These are phyloP conservation scores for Drosophila robusta DNA, from an alignment of 2,888 invertebrate genomes.

Conservation along the genomic window DNA sequence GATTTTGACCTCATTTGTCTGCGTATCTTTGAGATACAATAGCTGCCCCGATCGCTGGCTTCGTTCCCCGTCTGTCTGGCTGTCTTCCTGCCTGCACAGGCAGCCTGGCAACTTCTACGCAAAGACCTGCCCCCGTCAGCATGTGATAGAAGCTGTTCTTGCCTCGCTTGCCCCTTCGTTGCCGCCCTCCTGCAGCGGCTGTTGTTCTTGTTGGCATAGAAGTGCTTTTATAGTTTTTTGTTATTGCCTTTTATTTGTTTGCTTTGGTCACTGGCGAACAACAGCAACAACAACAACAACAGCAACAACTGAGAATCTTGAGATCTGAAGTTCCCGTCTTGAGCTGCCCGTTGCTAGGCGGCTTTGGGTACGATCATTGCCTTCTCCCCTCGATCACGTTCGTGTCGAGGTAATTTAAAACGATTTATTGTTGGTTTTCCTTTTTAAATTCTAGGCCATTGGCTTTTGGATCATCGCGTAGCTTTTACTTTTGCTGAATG, in stretches of 20 bases:
- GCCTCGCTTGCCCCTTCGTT: neutral
- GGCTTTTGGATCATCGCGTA: slow-evolving; percentile 26
- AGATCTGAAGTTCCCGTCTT: slow-evolving; percentile 14
- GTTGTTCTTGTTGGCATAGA: slow-evolving; percentile 19
- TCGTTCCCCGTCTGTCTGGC: neutral
- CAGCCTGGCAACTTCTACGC: slow-evolving; percentile 62
- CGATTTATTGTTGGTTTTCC: slow-evolving; percentile 10
- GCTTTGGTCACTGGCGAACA: slow-evolving; percentile 20
- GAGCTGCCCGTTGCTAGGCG: slow-evolving; percentile 61
- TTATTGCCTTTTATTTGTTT: slow-evolving; percentile 62
- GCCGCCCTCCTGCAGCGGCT: neutral
- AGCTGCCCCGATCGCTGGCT: slow-evolving; percentile 20
- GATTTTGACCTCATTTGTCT: slow-evolving; percentile 83
- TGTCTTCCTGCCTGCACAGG: slow-evolving; percentile 23
- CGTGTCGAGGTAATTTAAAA: slow-evolving; percentile 60
- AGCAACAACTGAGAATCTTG: slow-evolving; percentile 2
- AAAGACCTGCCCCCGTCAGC: slow-evolving; percentile 46
- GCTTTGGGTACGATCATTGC: slow-evolving; percentile 16
- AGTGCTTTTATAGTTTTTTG: slow-evolving; percentile 49
- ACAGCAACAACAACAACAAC: slow-evolving; percentile 1
- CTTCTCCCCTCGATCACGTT: slow-evolving; percentile 15
- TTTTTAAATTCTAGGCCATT: slow-evolving; percentile 62
- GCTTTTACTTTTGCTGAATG: slow-evolving; percentile 66
- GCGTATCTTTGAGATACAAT: slow-evolving; percentile 41
- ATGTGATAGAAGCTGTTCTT: slow-evolving; percentile 32